Evolutionary conservation across 2,113 vertebrate species (phyloP).

Genomic region (Sialia sialis): DNA sequence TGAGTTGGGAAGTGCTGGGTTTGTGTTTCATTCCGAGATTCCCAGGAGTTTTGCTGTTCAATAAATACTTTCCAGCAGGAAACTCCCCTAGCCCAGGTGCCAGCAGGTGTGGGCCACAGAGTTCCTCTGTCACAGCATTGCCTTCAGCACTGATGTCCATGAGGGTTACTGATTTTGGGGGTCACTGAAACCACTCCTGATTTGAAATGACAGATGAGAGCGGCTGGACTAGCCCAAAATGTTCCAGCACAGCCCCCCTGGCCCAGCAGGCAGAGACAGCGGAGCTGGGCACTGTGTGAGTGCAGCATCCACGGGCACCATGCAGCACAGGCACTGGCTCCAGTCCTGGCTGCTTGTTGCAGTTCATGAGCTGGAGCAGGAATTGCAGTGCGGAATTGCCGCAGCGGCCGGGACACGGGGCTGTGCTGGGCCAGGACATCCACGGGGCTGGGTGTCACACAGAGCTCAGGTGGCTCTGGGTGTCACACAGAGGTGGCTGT

Average conservation of each 20-base stretch:
- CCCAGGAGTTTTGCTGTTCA: not conserved
- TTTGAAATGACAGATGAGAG: not conserved
- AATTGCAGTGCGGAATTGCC: not conserved
- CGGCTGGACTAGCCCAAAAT: accelerated
- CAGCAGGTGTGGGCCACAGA: accelerated
- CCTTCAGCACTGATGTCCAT: accelerated
- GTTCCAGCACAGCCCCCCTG: accelerated
- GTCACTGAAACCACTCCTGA: no score
- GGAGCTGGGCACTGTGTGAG: accelerated
- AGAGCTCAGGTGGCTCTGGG: no score
- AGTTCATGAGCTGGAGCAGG: not conserved
- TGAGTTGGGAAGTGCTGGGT: not conserved
- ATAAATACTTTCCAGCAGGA: not conserved
- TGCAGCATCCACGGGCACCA: not conserved
- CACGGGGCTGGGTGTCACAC: no score
- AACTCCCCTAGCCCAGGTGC: not conserved
- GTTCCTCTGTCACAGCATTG: not conserved
- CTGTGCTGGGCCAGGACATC: not conserved
- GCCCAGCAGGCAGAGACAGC: not conserved
- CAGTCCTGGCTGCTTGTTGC: not conserved
- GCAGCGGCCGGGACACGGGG: not conserved
- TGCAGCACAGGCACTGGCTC: constrained; percentile 20
- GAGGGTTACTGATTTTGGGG: not conserved
- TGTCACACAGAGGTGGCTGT: no score
- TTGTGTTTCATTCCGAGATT: not conserved